Percentiles rank a stretch among this genome's conserved stretches.
phyloP scores from a whole-genome alignment of 2,888 invertebrate species.

The Pandemis cinnamomeana region DNA sequence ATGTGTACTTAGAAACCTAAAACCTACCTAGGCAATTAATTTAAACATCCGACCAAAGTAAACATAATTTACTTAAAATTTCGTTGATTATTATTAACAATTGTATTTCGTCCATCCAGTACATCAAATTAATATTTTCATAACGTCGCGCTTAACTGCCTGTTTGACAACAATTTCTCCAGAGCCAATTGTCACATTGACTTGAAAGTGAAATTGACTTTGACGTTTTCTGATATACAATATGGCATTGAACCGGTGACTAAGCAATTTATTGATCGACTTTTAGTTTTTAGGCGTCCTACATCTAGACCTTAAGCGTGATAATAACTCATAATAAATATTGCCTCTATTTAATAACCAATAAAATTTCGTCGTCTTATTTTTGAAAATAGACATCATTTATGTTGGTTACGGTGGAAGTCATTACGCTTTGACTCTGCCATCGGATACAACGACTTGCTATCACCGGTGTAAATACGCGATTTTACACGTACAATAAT shows the following conservation, averaged over 20 bases:
- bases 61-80: background rate
- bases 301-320: too few species aligned
- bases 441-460: too few species aligned
- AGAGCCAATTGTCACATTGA: background rate
- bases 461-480: too few species aligned
- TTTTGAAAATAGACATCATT: too few species aligned
- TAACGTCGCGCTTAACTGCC: background rate
- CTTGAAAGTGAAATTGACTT: background rate
- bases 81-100: background rate
- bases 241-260: background rate
- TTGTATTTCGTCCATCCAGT: background rate
- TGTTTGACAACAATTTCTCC: background rate
- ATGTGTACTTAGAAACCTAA: conserved; percentile 2
- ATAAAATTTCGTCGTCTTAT: too few species aligned
- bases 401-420: too few species aligned
- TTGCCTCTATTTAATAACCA: too few species aligned
- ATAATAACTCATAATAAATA: background rate
- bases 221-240: background rate
- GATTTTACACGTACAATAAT: background rate
- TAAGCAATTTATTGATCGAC: background rate
- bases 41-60: background rate
- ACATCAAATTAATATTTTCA: background rate
- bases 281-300: background rate
- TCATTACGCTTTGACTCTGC: too few species aligned
- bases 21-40: background rate